A percentile compares a stretch with the other conserved stretches of the same genome.
Conservation (phyloP, 2,113 vertebrate species). For the Acanthochromis polyacanthus region DNA sequence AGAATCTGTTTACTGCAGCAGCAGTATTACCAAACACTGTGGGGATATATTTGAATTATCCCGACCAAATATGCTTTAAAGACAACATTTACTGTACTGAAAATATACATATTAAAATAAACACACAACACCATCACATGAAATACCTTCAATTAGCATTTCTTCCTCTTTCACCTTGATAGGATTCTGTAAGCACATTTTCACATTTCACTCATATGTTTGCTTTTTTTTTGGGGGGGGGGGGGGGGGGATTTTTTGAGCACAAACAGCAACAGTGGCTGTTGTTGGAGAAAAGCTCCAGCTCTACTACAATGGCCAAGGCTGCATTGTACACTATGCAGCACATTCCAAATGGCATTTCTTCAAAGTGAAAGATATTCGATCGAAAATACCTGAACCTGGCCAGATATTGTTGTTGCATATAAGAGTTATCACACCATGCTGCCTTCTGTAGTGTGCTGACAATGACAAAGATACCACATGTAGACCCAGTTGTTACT, state of each 20-base stretch:
- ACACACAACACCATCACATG: too few species aligned
- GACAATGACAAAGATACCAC: conserved; percentile 7
- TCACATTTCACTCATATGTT: background rate
- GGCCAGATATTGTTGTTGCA: background rate
- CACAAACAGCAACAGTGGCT: background rate
- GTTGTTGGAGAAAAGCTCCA: background rate
- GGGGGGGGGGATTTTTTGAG: too few species aligned
- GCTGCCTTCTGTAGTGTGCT: background rate
- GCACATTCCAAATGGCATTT: background rate
- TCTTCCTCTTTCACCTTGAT: too few species aligned
- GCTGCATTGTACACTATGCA: background rate
- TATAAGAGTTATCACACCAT: background rate
- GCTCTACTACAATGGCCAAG: background rate
- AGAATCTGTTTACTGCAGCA: too few species aligned
- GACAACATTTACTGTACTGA: too few species aligned
- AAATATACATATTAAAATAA: too few species aligned
- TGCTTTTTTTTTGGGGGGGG: background rate
- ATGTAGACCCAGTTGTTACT: background rate
- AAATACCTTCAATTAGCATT: too few species aligned
- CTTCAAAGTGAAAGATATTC: background rate
- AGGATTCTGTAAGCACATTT: background rate
- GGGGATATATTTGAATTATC: too few species aligned
- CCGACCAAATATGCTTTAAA: too few species aligned
- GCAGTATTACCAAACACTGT: too few species aligned
- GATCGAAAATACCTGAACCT: background rate